These are phyloP conservation scores for Buathra laborator DNA, from an alignment of 2,888 invertebrate genomes.

Conservation along the genomic window DNA sequence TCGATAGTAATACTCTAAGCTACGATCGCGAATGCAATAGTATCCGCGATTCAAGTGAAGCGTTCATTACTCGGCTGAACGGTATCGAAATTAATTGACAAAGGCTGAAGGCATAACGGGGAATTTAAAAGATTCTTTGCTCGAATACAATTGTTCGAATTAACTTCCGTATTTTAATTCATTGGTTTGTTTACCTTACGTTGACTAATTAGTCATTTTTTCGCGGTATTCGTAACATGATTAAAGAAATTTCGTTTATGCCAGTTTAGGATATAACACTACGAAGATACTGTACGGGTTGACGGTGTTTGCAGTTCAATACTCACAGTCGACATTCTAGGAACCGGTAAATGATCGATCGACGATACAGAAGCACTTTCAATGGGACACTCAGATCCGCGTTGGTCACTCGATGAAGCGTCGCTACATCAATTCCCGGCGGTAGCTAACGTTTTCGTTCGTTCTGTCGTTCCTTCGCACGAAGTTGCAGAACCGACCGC, in stretches of 20 bases:
- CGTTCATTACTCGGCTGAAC: background rate
- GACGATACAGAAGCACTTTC: constrained; percentile 19
- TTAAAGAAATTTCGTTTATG: background rate
- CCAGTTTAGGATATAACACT: background rate
- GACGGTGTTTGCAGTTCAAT: constrained; percentile 3
- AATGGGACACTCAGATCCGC: constrained; percentile 16
- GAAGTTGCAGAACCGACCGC: background rate
- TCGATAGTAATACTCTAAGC: no score
- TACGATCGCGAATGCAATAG: no score
- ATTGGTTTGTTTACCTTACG: constrained; percentile 1
- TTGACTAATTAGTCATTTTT: constrained; percentile 15
- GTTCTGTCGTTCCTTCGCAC: background rate
- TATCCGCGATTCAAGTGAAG: background rate
- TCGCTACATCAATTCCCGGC: background rate
- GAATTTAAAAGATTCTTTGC: no score
- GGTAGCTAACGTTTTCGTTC: background rate
- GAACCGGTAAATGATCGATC: constrained; percentile 1
- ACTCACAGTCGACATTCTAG: constrained; percentile 10
- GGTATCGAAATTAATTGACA: background rate
- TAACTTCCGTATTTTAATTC: background rate
- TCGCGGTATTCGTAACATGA: background rate
- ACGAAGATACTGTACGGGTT: background rate
- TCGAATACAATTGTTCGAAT: background rate
- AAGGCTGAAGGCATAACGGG: no score
- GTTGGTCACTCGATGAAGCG: constrained; percentile 31